These are phyloP conservation scores for Nicator chloris DNA, from an alignment of 2,113 vertebrate genomes.

Conservation along the genomic window DNA sequence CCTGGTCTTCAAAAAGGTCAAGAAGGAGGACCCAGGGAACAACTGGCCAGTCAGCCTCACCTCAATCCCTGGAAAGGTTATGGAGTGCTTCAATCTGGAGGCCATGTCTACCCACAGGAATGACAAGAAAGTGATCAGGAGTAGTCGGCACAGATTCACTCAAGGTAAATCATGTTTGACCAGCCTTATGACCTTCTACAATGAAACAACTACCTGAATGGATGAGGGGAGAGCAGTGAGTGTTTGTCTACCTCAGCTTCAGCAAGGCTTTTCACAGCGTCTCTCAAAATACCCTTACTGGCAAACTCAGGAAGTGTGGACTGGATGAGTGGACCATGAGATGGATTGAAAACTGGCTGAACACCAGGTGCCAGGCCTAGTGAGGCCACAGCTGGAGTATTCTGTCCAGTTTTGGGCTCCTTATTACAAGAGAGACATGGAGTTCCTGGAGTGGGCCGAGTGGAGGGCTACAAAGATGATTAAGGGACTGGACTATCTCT, in stretches of 20 bases:
- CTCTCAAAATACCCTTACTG: neutral
- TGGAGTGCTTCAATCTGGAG: neutral
- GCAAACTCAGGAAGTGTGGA: neutral
- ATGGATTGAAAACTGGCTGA: neutral
- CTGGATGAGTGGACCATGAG: neutral
- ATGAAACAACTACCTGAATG: neutral
- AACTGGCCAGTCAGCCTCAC: neutral
- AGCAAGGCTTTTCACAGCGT: fast-evolving
- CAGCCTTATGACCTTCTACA: neutral
- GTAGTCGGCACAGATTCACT: neutral
- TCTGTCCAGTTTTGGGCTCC: neutral
- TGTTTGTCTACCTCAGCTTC: neutral
- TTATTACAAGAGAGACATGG: neutral
- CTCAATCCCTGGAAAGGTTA: neutral
- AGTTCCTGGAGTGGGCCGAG: fast-evolving
- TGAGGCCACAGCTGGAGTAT: neutral
- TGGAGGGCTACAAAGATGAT: neutral
- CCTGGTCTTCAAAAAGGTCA: neutral
- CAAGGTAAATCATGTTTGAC: neutral
- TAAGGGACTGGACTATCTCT: neutral
- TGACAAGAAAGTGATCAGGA: neutral
- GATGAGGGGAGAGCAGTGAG: neutral
- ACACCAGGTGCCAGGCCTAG: neutral
- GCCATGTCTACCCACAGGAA: neutral
- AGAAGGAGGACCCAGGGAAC: neutral